phyloP scores from a whole-genome alignment of 2,888 invertebrate species.

The Hartigia nigra region DNA sequence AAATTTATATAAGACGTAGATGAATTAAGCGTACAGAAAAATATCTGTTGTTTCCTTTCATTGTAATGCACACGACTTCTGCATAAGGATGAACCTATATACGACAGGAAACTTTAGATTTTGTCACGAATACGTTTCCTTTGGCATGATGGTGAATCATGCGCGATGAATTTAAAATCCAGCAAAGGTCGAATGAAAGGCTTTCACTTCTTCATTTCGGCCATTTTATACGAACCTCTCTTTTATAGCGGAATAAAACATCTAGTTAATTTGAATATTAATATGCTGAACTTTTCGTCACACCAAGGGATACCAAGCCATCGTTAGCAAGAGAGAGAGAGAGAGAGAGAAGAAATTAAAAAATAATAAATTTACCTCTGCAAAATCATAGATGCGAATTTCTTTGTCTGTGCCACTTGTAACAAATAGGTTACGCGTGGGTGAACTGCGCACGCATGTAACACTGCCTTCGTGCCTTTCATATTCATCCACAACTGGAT shows the following conservation, averaged over 20 bases:
- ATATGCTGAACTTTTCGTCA: neutral
- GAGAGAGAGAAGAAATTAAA: neutral
- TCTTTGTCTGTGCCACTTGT: slow-evolving; percentile 57
- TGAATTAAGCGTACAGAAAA: neutral
- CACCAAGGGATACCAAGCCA: neutral
- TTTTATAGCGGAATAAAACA: neutral
- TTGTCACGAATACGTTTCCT: neutral
- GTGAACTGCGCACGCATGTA: slow-evolving; percentile 55
- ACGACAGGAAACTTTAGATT: neutral
- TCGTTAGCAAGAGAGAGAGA: neutral
- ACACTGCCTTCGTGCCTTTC: slow-evolving; percentile 56
- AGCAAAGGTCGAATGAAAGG: neutral
- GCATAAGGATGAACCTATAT: neutral
- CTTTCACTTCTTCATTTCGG: neutral
- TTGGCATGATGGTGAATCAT: neutral
- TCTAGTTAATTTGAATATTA: neutral
- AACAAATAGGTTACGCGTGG: slow-evolving; percentile 51
- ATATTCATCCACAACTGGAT: slow-evolving; percentile 59
- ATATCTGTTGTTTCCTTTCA: neutral
- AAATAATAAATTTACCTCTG: slow-evolving; percentile 43
- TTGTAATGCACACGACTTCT: neutral
- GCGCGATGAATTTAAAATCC: neutral
- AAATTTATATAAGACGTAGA: neutral
- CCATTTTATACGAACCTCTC: neutral
- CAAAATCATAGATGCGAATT: slow-evolving; percentile 56